Percentiles rank a stretch among this genome's conserved stretches.
Conservation (phyloP, 2,888 invertebrate genomes). For the Didymodactylos carnosus region DNA sequence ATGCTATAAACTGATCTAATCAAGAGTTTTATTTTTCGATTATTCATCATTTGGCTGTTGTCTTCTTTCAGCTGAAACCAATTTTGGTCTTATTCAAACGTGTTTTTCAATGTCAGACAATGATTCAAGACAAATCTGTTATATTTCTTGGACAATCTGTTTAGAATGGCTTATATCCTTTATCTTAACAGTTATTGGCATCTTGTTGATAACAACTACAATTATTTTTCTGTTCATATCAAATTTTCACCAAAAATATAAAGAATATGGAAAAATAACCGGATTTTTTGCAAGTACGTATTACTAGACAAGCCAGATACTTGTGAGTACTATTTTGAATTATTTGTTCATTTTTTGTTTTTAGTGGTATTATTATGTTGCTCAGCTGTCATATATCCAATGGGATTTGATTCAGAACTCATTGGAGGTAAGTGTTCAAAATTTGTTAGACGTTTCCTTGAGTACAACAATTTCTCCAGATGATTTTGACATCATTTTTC, state of each 20-base stretch:
- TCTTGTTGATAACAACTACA: background rate
- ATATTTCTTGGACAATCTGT: background rate
- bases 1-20: no score
- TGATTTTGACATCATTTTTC: no score
- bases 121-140: background rate
- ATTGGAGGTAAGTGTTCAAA: no score
- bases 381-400: background rate
- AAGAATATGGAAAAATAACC: background rate
- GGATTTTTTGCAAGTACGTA: background rate
- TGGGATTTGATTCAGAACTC: background rate
- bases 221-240: background rate
- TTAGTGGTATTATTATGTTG: background rate
- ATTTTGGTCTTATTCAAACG: background rate
- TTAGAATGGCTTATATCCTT: background rate
- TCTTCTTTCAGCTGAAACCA: background rate
- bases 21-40: no score
- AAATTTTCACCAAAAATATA: background rate
- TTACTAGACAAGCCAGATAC: no score
- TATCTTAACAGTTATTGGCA: background rate
- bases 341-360: background rate
- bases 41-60: no score
- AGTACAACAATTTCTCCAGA: no score
- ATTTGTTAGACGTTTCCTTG: no score
- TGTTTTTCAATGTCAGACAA: background rate
- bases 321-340: no score